phyloP scores from a whole-genome alignment of 64 coral and sea anemone species.

The Stylophora pistillata region DNA sequence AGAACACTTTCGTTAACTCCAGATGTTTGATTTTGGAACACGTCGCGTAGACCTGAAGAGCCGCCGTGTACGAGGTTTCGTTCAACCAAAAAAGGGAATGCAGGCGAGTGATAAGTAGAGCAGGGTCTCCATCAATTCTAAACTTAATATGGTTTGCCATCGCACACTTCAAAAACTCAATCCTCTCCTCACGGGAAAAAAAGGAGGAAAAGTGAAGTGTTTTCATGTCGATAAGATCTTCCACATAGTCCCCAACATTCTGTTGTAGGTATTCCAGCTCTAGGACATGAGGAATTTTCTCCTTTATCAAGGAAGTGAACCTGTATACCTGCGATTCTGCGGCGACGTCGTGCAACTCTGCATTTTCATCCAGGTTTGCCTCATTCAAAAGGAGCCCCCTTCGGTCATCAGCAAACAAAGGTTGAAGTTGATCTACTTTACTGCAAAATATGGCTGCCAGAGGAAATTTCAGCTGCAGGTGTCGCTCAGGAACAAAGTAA shows the following conservation, averaged over 20 bases:
- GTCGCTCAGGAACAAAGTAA: conserved; percentile 39
- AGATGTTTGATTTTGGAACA: conserved; percentile 5
- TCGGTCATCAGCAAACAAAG: conserved; percentile 75
- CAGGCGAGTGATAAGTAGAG: conserved; percentile 34
- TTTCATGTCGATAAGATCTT: conserved; percentile 78
- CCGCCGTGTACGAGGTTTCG: conserved; percentile 23
- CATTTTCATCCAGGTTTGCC: conserved; percentile 61
- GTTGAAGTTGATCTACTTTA: conserved; percentile 65
- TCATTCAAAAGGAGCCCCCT: conserved; percentile 49
- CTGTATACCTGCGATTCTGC: conserved; percentile 29
- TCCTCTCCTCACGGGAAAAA: conserved; percentile 40
- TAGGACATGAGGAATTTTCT: conserved; percentile 65
- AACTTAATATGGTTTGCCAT: conserved; percentile 34
- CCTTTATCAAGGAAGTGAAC: conserved; percentile 51
- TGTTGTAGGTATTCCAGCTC: conserved; percentile 36
- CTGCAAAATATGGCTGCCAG: conserved; percentile 55
- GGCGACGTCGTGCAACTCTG: conserved; percentile 32
- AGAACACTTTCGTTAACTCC: neutral
- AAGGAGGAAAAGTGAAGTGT: conserved; percentile 42
- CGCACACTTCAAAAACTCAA: conserved; percentile 56
- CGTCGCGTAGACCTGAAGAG: conserved; percentile 42
- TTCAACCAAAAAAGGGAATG: conserved; percentile 69
- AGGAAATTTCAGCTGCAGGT: conserved; percentile 61
- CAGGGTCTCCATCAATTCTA: conserved; percentile 19
- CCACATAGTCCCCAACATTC: conserved; percentile 56